Evolutionary conservation across 2,888 invertebrate genomes (phyloP).

Genomic region (Philhelius pedissequus): DNA sequence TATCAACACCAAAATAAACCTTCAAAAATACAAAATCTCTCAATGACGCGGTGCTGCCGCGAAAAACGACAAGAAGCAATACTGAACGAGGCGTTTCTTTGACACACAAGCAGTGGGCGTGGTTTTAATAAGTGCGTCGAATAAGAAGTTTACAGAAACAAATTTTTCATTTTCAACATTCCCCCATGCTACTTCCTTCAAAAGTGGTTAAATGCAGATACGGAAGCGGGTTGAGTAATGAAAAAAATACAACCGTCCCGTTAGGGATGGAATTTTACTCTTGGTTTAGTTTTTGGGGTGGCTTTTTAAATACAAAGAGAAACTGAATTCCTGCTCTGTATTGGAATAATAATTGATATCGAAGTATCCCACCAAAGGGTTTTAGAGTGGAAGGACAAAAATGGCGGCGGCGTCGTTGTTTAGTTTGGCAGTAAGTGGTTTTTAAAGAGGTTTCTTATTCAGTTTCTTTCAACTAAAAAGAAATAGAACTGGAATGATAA

Average conservation of each 20-base stretch:
- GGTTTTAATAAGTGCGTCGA: slow-evolving; percentile 25
- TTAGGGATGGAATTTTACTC: slow-evolving; percentile 14
- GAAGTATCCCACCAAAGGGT: not conserved
- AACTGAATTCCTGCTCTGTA: not conserved
- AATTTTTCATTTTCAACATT: not conserved
- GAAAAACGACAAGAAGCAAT: not conserved
- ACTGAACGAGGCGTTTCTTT: slow-evolving; percentile 10
- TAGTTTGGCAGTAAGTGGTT: not conserved
- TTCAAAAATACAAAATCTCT: not conserved
- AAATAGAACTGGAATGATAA: not conserved
- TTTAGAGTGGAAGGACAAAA: not conserved
- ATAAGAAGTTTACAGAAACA: not conserved
- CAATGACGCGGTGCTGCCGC: not conserved
- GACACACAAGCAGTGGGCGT: slow-evolving; percentile 2
- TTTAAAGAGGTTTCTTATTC: not conserved
- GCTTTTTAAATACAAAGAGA: not conserved
- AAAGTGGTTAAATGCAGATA: not conserved
- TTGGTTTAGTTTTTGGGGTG: slow-evolving; percentile 8
- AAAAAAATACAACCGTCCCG: not conserved
- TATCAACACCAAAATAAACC: not conserved
- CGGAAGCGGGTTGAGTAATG: not conserved
- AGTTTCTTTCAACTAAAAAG: not conserved
- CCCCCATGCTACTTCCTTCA: not conserved
- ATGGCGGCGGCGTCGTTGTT: not conserved
- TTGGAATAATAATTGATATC: not conserved